Evolutionary conservation across 1,140 invertebrate species (phyloP), one percentile per base, ranked within the genome.

Genomic region (Oncopeltus fasciatus): DNA sequence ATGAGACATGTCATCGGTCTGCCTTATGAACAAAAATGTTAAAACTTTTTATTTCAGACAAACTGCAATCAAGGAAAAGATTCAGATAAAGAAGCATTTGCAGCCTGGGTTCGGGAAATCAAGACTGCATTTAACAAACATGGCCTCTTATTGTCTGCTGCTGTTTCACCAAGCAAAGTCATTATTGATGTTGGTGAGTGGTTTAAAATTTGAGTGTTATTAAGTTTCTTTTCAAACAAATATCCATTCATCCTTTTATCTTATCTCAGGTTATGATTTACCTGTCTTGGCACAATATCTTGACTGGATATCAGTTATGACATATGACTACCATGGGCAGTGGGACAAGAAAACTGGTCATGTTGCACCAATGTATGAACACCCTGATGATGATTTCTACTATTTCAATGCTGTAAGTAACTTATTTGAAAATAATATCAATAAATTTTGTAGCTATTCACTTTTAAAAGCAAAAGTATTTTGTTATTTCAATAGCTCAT

Each of bases 231-330:
- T 38, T 38, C 31, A 38, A 8, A 8, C 5, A 5, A 38, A 38
- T 38, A 8, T 38, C 31, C 0, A 53, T 47, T 26, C 38, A 8
- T 8, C 31, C 53, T 24, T 57, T 49, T 58, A 14, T 33, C 24
- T 33, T 31, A 8, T 64, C 59, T 18, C 64, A 74, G 90, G 79
- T 0, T 93, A 93, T 66, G 86, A 92, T 67, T 87, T 93, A 1
- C 81, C 84, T 0, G 73, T 80, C 0, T 67, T 92, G 0, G 81
- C 83, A 1, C 74, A 80, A 64, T 79, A 85, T 69, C 75, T 93
- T n/a, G 90, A 94, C 70, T 93, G 90, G 87, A 84, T 88, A 44
- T 80, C 84, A 1, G 83, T 94, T 2, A 92, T 92, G 83, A 83
- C 87, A 0, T 92, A 92, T 67, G 90, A 92, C 68, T 92, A 82